Evolutionary conservation across 2,888 invertebrate species (phyloP).

Genomic region (Heliconius aoede): DNA sequence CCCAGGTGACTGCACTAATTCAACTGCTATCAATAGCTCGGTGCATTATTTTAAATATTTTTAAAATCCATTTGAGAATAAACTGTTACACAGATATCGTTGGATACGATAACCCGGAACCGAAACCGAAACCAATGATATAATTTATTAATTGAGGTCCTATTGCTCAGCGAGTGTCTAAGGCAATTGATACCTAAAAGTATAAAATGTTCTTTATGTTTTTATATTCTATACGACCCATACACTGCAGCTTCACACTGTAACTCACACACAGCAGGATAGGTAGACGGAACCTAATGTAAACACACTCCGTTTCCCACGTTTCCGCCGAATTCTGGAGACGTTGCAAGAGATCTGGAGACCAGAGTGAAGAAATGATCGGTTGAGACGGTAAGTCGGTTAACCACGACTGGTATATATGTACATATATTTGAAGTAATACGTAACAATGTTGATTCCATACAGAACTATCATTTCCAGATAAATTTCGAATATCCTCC

Average conservation of each 20-base stretch:
- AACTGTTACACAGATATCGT: background rate
- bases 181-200: too few species aligned
- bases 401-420: too few species aligned
- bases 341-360: too few species aligned
- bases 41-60: conserved; percentile 25
- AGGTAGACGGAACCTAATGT: too few species aligned
- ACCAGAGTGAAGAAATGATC: too few species aligned
- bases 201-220: too few species aligned
- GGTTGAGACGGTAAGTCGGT: too few species aligned
- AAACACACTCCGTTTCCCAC: too few species aligned
- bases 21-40: conserved; percentile 24
- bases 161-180: background rate
- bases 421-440: background rate
- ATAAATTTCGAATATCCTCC: conserved; percentile 64
- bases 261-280: too few species aligned
- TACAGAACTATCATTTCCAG: conserved; percentile 59
- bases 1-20: conserved; percentile 38
- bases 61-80: background rate
- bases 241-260: too few species aligned
- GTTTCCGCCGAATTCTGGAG: too few species aligned
- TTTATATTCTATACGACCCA: too few species aligned
- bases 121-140: background rate
- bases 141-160: background rate
- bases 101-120: background rate
- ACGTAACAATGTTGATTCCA: background rate